Conservation (phyloP, 2,797 vertebrate species). For the Oceanodroma leucorhoa region DNA sequence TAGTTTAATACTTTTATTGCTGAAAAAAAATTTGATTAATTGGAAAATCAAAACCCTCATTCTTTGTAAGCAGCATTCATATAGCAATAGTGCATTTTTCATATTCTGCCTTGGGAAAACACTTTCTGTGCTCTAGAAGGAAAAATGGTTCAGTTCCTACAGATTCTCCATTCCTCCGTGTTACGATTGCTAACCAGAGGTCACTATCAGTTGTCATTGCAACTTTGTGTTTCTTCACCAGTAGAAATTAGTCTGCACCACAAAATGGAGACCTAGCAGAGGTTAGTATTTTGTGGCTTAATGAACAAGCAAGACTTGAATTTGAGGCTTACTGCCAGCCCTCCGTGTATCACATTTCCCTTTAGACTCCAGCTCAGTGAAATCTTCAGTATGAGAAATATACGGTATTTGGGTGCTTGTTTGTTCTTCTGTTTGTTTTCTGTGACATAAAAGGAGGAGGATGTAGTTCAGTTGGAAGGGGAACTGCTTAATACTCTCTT, state of each 20-base stretch:
- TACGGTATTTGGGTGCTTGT: neutral
- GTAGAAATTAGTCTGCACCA: neutral
- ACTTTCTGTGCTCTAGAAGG: neutral
- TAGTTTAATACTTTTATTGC: neutral
- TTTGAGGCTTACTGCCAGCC: neutral
- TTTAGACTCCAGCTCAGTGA: neutral
- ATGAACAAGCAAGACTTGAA: neutral
- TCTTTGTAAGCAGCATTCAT: neutral
- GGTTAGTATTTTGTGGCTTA: neutral
- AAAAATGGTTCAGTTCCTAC: neutral
- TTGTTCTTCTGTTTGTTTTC: neutral
- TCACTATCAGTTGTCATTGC: neutral
- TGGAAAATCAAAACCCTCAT: neutral
- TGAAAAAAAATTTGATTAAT: neutral
- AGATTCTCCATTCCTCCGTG: neutral
- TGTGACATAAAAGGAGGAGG: neutral
- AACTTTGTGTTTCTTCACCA: neutral
- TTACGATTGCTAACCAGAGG: neutral
- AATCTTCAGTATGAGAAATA: neutral
- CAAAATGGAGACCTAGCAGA: neutral
- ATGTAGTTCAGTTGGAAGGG: neutral
- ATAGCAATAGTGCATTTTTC: neutral
- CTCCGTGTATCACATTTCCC: neutral
- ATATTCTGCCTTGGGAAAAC: neutral
- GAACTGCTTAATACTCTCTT: neutral